These are phyloP conservation scores for Bolborhynchus lineola DNA, from an alignment of 2,113 vertebrate genomes.

Conservation along the genomic window DNA sequence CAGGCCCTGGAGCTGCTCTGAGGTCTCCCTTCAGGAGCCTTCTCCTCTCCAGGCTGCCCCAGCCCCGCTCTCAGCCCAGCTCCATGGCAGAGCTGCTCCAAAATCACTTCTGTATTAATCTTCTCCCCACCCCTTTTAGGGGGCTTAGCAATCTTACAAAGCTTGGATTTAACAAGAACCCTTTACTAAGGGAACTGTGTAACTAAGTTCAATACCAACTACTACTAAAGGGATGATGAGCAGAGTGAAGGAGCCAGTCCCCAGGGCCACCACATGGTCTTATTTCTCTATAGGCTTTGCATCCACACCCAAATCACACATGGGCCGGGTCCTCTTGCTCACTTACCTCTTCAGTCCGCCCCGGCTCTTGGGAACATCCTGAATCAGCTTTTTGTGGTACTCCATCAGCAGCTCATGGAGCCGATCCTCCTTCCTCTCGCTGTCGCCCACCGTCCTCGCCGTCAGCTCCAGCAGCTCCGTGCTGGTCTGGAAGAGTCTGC, in stretches of 20 bases:
- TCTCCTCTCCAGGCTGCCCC: neutral
- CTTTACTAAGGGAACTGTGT: neutral
- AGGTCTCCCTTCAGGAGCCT: neutral
- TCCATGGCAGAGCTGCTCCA: neutral
- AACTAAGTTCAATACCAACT: neutral
- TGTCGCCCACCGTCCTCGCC: conserved; percentile 79
- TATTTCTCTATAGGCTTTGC: neutral
- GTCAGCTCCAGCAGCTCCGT: conserved; percentile 94
- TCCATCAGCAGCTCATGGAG: conserved; percentile 89
- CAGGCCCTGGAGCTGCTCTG: neutral
- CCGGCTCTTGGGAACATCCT: conserved; percentile 79
- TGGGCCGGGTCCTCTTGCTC: rapidly evolving
- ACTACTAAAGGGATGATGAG: neutral
- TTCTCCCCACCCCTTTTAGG: neutral
- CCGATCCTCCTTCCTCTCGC: conserved; percentile 79
- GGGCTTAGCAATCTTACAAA: neutral
- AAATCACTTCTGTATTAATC: neutral
- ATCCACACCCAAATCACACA: rapidly evolving
- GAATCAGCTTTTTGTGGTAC: conserved; percentile 88
- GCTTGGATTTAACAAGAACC: rapidly evolving
- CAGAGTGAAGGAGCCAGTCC: neutral
- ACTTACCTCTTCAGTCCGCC: conserved; percentile 85
- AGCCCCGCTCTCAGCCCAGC: neutral
- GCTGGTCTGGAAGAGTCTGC: conserved; percentile 88
- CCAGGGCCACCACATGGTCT: neutral